Base-by-base conservation (phyloP, 2,888 invertebrate genomes). In the Agelastica alni region DNA sequence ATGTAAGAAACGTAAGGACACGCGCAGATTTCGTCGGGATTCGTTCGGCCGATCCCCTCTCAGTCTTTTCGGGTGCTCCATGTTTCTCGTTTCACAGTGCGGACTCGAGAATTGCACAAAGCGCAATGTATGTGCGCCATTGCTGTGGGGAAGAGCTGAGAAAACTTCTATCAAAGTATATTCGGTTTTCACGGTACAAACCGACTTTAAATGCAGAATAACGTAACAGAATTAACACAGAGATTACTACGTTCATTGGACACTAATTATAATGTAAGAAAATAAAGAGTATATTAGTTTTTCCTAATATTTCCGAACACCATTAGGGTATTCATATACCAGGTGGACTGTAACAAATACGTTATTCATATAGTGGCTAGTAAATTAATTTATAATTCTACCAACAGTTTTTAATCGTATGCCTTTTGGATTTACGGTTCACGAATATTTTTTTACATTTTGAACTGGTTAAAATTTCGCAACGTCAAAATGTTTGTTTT, bases 251-350 rank as follows among this genome's bases (percentile, higher is more conserved):
- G 90, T 87, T 91, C 94, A 81, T 87, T 96, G 85, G 95, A 96
- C 88, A 88, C 86, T 84, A 91, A 93, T 84, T 93, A 95, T 86
- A 94, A 96, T 94, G 96, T 96, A 92, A 94, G 94, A 91, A 69
- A 65, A 64, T 63, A 46, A 51, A 53, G 46, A 56, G 63, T 66
- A 69, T 68, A 59, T 54, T 53, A 65, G 65, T 59, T 66, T 63
- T 63, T 64, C 59, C 62, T 60, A 60, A 62, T 63, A 66, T 70
- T 65, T 53, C 60, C 62, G 63, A 58, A 59, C 64, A 63, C 65
- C 66, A 66, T 62, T 66, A 63, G 58, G 59, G 56, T 61, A 58
- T 60, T 63, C 53, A 59, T 55, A 59, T 64, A 71, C 70, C 73
- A 73, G 73, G 71, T 72, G 73, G 71, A 72, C 67, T 69, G 67